Percentiles rank a stretch among this genome's conserved stretches.
These are phyloP conservation scores for Drosophila nr. perissopoda DNA, from an alignment of 2,888 invertebrate genomes.

Conservation along the genomic window DNA sequence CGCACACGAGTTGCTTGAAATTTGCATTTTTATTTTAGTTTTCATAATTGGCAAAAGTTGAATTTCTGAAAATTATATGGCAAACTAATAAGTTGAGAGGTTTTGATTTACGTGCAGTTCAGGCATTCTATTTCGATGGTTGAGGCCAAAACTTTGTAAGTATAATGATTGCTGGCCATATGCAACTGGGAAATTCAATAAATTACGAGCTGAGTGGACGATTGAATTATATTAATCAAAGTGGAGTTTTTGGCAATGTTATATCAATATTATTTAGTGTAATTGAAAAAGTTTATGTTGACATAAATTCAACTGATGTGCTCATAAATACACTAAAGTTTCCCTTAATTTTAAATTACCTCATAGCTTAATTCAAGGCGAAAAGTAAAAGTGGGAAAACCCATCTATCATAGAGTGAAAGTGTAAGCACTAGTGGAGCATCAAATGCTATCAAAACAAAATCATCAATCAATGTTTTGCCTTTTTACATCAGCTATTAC, in stretches of 20 bases:
- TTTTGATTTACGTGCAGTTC: slow-evolving; percentile 59
- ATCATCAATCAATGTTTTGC: slow-evolving; percentile 63
- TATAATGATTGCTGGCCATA: slow-evolving; percentile 46
- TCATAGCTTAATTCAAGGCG: not conserved
- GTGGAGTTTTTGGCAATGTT: slow-evolving; percentile 8
- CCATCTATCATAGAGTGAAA: slow-evolving; percentile 61
- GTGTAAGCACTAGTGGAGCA: slow-evolving; percentile 10
- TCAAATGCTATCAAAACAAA: slow-evolving; percentile 59
- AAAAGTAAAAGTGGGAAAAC: slow-evolving; percentile 20
- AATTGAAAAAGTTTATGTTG: slow-evolving; percentile 35
- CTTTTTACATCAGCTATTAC: slow-evolving; percentile 19
- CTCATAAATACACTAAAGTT: not conserved
- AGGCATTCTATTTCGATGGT: slow-evolving; percentile 19
- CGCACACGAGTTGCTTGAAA: slow-evolving; percentile 72
- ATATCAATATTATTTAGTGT: slow-evolving; percentile 31
- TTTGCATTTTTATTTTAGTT: slow-evolving; percentile 77
- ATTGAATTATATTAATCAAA: slow-evolving; percentile 41
- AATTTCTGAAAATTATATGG: slow-evolving; percentile 68
- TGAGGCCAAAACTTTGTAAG: slow-evolving; percentile 26
- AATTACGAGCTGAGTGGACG: not conserved
- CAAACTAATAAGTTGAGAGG: slow-evolving; percentile 72
- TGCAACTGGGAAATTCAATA: slow-evolving; percentile 37
- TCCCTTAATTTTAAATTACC: not conserved
- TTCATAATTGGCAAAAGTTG: slow-evolving; percentile 76
- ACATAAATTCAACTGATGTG: not conserved